Conservation (phyloP, 2,888 invertebrate genomes). For the Pristionchus exspectatus region DNA sequence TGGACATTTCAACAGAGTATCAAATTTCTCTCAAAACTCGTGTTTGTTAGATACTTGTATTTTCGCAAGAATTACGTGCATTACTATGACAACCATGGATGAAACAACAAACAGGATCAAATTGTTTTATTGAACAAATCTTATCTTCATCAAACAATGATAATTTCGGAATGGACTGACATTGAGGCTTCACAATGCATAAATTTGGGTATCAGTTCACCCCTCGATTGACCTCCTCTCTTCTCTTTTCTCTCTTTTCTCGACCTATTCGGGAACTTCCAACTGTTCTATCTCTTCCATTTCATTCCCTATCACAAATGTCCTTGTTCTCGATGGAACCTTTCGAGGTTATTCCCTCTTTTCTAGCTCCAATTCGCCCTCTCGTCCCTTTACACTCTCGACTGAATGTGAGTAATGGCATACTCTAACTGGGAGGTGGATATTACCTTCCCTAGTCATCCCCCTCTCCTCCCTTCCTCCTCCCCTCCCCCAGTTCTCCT, state of each 20-base stretch:
- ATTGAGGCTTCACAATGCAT: too few relatives aligned
- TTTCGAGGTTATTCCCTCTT: conserved; percentile 38
- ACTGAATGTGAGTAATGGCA: conserved; percentile 3
- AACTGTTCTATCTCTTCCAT: conserved; percentile 24
- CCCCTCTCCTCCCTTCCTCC: neutral
- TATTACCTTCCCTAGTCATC: conserved; percentile 25
- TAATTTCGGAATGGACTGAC: too few relatives aligned
- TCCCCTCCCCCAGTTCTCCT: neutral
- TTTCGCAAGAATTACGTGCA: neutral
- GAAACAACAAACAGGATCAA: too few relatives aligned
- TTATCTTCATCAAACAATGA: too few relatives aligned
- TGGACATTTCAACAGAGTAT: neutral
- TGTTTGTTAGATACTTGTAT: too few relatives aligned
- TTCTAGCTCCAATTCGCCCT: neutral
- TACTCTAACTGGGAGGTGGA: conserved; percentile 30
- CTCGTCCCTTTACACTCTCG: conserved; percentile 31
- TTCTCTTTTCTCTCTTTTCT: neutral
- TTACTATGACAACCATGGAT: too few relatives aligned
- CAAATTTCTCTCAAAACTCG: neutral
- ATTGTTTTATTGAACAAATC: too few relatives aligned
- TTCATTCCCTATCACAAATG: conserved; percentile 46
- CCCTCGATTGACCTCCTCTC: neutral
- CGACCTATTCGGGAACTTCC: neutral
- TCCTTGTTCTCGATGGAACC: conserved; percentile 51
- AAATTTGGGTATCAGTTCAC: neutral